Base-by-base conservation (phyloP, 2,113 vertebrate species). In the Danionella cerebrum region DNA sequence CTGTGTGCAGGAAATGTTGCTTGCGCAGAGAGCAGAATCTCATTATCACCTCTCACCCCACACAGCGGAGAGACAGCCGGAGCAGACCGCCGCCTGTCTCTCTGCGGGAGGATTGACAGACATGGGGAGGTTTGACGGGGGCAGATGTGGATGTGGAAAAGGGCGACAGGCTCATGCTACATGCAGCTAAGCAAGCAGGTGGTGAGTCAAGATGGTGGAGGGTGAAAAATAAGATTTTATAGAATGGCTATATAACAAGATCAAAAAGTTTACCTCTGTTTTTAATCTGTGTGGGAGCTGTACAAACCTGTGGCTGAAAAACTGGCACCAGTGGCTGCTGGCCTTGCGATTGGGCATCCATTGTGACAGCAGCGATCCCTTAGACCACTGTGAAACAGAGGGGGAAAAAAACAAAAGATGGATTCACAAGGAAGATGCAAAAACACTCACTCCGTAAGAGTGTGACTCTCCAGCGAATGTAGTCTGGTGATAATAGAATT, bases 331-430 rank as follows among this genome's bases (percentile, higher is more conserved):
- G 83, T 12, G 89, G 90, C 79, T 91, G 92, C 85, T 92, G 89
- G 79, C 91, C 91, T 87, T 93, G 92, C 57, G 91, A 85, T 68
- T 94, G 93, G 33, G 89, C 90, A 77, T 97, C 94, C 96, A 98
- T 98, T 78, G 81, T 89, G 70, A 71, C 80, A 81, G 33, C 66
- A 72, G 78, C 64, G 73, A 21, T 84, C 80, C 78, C 80, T 76
- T 53, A 84, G 76, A 58, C 81, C 74, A 85, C 92, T 96, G 86
- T 47, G 79, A 84, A 86, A 79, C 72, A 59, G n/a, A n/a, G n/a
- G n/a, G n/a, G n/a, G n/a, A n/a, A 67, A 67, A 59, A 76, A 65
- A 70, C 58, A 74, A 68, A 22, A 35, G 27, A 64, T 64, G 13
- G 7, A 35, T 16, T 21, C 27, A 6, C 2, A 1, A 10, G 16